A percentile compares a stretch with the other conserved stretches of the same genome.
Evolutionary conservation across 2,888 invertebrate genomes (phyloP).

Genomic region (Torymus auratus): DNA sequence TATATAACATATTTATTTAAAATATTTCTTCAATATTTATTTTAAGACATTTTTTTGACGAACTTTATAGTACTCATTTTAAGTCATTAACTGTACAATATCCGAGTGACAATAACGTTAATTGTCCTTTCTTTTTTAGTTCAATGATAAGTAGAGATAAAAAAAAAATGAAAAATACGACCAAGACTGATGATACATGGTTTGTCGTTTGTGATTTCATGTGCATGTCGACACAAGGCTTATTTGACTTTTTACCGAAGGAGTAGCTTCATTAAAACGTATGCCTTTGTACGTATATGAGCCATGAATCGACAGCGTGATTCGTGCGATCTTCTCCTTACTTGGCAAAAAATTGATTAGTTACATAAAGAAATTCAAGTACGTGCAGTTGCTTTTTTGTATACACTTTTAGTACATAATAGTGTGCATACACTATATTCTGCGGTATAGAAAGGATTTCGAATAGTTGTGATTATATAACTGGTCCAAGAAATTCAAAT

Average conservation of each 20-base stretch:
- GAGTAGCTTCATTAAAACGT: neutral
- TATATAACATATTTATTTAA: too few relatives aligned
- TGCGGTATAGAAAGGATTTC: too few relatives aligned
- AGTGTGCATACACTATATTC: too few relatives aligned
- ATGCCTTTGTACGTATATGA: neutral
- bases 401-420: neutral
- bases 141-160: neutral
- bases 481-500: neutral
- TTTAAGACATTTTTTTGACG: too few relatives aligned
- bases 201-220: slow-evolving; percentile 5
- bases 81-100: slow-evolving; percentile 14
- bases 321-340: neutral
- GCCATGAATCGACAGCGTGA: neutral
- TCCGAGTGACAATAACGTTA: slow-evolving; percentile 31
- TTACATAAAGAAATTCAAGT: slow-evolving; percentile 29
- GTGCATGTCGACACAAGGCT: neutral
- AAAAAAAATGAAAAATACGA: neutral
- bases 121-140: slow-evolving; percentile 15
- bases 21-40: too few relatives aligned
- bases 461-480: neutral
- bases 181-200: slow-evolving; percentile 30
- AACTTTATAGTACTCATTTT: neutral
- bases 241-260: slow-evolving; percentile 8
- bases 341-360: slow-evolving; percentile 13
- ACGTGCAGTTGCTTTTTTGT: neutral